phyloP scores from a whole-genome alignment of 2,888 invertebrate species.

The Xylophagus ater region DNA sequence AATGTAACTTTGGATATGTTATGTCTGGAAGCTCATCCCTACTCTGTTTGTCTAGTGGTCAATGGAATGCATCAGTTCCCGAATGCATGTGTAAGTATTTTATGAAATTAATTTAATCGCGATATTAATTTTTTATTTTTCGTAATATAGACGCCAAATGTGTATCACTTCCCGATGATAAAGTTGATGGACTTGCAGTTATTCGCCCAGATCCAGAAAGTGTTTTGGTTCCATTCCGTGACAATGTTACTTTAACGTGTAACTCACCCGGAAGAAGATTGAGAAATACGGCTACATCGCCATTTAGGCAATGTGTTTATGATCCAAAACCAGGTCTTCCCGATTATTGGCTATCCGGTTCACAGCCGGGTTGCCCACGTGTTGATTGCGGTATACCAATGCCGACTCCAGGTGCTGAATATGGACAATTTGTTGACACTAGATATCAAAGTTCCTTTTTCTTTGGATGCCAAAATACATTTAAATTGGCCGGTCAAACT shows the following conservation, averaged over 20 bases:
- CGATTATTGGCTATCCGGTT: slow-evolving; percentile 83
- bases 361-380: slow-evolving; percentile 74
- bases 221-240: slow-evolving; percentile 76
- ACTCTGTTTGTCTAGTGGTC: slow-evolving; percentile 78
- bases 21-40: slow-evolving; percentile 80
- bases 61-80: slow-evolving; percentile 89
- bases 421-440: slow-evolving; percentile 77
- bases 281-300: slow-evolving; percentile 68
- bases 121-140: slow-evolving; percentile 12
- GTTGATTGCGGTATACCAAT: slow-evolving; percentile 85
- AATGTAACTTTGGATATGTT: slow-evolving; percentile 89
- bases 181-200: slow-evolving; percentile 71
- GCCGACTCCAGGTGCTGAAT: slow-evolving; percentile 87
- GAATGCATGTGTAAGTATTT: slow-evolving; percentile 76
- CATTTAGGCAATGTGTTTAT: slow-evolving; percentile 89
- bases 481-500: slow-evolving; percentile 86
- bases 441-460: slow-evolving; percentile 88
- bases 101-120: no score
- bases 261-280: slow-evolving; percentile 64
- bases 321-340: slow-evolving; percentile 85
- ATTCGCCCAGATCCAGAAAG: slow-evolving; percentile 70
- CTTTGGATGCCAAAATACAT: slow-evolving; percentile 93
- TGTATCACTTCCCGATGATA: slow-evolving; percentile 79
- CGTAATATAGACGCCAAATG: slow-evolving; percentile 68
- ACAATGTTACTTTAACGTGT: slow-evolving; percentile 80